Conservation (phyloP, 2,888 invertebrate genomes). For the Gymnocheta viridis region DNA sequence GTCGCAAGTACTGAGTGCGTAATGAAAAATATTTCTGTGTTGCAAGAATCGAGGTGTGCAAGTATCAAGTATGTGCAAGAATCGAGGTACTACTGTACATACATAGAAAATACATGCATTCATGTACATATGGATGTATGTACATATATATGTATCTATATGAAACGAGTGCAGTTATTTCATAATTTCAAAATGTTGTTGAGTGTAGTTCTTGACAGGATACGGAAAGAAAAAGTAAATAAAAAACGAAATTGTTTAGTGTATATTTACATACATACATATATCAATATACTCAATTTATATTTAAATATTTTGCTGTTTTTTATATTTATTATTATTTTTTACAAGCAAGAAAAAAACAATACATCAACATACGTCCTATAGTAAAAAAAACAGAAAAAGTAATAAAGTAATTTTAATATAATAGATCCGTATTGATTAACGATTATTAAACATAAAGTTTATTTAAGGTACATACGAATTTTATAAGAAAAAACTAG, state of each 20-base stretch:
- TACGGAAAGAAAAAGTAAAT: neutral
- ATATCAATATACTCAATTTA: conserved; percentile 48
- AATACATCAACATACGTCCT: conserved; percentile 67
- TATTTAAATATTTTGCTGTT: conserved; percentile 20
- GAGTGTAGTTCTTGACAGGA: conserved; percentile 26
- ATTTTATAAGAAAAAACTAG: neutral
- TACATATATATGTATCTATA: too few species aligned
- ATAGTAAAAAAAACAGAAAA: conserved; percentile 38
- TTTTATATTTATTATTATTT: conserved; percentile 16
- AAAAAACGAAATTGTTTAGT: conserved; percentile 6
- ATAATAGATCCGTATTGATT: neutral
- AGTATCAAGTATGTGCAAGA: too few species aligned
- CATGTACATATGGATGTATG: too few species aligned
- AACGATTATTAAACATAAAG: neutral
- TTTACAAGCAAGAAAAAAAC: too few species aligned
- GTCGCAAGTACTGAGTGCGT: too few species aligned
- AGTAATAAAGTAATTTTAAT: conserved; percentile 29
- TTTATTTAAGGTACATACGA: neutral
- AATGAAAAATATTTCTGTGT: too few species aligned
- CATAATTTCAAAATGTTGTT: neutral
- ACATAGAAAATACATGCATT: too few species aligned
- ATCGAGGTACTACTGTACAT: too few species aligned
- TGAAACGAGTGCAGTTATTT: too few species aligned
- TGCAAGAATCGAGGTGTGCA: too few species aligned
- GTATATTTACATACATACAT: conserved; percentile 21